Conservation (phyloP, 2,888 invertebrate species). For the Athripsodes cinereus region DNA sequence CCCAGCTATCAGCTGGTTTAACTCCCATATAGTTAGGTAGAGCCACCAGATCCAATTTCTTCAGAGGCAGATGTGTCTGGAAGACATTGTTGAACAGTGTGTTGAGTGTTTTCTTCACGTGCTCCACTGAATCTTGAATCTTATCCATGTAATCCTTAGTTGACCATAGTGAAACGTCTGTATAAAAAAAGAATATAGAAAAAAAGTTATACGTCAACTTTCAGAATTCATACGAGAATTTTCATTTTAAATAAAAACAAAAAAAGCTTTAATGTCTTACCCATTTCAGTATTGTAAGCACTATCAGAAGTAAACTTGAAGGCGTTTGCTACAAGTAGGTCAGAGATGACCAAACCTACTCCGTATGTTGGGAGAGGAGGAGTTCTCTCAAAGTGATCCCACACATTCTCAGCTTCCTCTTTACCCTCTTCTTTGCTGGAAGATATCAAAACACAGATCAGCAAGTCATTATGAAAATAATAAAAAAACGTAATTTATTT, state of each 20-base stretch:
- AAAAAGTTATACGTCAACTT: too few relatives aligned
- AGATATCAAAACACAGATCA: neutral
- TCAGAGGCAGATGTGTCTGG: constrained; percentile 58
- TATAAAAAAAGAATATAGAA: constrained; percentile 6
- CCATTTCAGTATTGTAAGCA: neutral
- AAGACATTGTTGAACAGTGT: constrained; percentile 61
- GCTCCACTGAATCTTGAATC: constrained; percentile 52
- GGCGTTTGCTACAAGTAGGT: constrained; percentile 43
- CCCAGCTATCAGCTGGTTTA: constrained; percentile 74
- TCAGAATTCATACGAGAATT: too few relatives aligned
- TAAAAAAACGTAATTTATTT: too few relatives aligned
- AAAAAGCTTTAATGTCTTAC: neutral
- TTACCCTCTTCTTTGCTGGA: constrained; percentile 32
- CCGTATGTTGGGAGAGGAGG: constrained; percentile 74
- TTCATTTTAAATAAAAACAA: too few relatives aligned
- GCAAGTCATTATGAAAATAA: too few relatives aligned
- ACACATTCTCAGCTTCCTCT: constrained; percentile 53
- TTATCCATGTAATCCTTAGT: constrained; percentile 56
- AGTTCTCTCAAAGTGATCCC: constrained; percentile 64
- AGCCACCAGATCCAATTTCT: constrained; percentile 66
- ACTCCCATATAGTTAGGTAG: constrained; percentile 65
- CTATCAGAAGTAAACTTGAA: neutral
- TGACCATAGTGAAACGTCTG: constrained; percentile 57
- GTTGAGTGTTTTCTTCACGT: constrained; percentile 51
- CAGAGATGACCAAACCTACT: constrained; percentile 65